A percentile compares a stretch with the other conserved stretches of the same genome.
These are phyloP conservation scores for Myxocyprinus asiaticus DNA, from an alignment of 2,113 vertebrate genomes.

Conservation along the genomic window DNA sequence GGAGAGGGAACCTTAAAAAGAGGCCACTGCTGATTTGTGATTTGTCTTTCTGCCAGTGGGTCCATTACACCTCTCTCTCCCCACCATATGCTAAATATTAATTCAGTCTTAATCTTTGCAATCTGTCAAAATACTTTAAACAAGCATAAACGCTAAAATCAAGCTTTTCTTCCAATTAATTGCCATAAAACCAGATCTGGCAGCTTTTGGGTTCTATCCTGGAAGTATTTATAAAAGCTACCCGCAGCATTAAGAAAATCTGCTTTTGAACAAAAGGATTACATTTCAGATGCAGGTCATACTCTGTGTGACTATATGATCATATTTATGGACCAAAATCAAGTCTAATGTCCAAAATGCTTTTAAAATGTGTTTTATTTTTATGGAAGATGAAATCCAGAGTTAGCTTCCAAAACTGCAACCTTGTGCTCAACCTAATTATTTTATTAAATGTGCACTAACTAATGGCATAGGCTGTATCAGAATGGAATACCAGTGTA, in stretches of 20 bases:
- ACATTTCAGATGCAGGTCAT: too few species aligned
- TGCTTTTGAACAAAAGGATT: not conserved
- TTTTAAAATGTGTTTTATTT: too few species aligned
- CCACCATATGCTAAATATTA: conserved; percentile 16
- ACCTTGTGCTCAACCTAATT: too few species aligned
- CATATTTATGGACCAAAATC: too few species aligned
- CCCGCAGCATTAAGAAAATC: conserved; percentile 7
- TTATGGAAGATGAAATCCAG: too few species aligned
- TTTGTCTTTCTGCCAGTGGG: conserved; percentile 11
- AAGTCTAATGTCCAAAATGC: too few species aligned
- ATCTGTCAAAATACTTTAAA: not conserved
- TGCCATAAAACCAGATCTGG: conserved; percentile 8
- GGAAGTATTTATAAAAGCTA: not conserved
- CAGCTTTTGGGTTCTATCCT: not conserved
- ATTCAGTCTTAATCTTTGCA: conserved; percentile 6
- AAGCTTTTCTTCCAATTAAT: not conserved
- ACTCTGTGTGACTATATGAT: too few species aligned
- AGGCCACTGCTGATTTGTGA: conserved; percentile 6
- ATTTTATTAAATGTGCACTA: too few species aligned
- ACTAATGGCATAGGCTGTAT: too few species aligned
- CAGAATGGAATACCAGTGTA: too few species aligned
- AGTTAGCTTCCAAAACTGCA: too few species aligned
- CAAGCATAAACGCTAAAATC: not conserved
- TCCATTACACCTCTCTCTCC: not conserved
- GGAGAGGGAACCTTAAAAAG: not conserved